Evolutionary conservation across 2,888 invertebrate species (phyloP), one percentile per base, ranked within the genome.

Genomic region (Heliothis peltigera): DNA sequence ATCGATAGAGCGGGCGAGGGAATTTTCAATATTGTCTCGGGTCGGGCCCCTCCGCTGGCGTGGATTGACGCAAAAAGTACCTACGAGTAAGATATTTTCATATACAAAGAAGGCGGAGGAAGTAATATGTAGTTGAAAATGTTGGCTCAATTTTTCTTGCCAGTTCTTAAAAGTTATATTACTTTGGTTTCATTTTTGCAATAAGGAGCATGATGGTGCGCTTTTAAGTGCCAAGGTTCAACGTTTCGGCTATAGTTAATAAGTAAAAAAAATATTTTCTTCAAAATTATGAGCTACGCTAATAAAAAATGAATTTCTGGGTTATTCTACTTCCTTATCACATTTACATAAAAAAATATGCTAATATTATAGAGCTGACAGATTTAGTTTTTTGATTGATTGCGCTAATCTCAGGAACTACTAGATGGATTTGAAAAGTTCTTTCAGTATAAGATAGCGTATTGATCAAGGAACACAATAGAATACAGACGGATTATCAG

Each of bases 71-170:
- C 75, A 85, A 87, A 85, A 87, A 81, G 80, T 60, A 72, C 57
- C 19, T 80, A 80, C 79, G 82, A 87, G 85, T 84, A 85, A 85
- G 81, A 87, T 83, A 86, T 89, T 87, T 81, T 82, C 80, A 81
- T 81, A 87, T 81, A 83, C 64, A 72, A 66, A 75, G 73, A 75
- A 64, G 56, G 35, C 57, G 52, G 58, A 64, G 64, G 70, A 68
- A 75, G 73, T 75, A 85, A 82, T 80, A 79, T 74, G 73, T 69
- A 66, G 67, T 68, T 68, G 53, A 74, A 79, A 76, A 81, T 78
- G 63, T 69, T 42, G 49, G 58, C 68, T 69, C 65, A 58, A 79
- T 80, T 76, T 80, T 83, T 81, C 80, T 76, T 75, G 58, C 52
- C 42, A 49, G 53, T 60, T 62, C 61, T 57, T 56, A 46, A 62